Percentiles rank a stretch among this genome's conserved stretches.
Conservation (phyloP, 2,797 vertebrate species). For the Fistularia tabacaria region DNA sequence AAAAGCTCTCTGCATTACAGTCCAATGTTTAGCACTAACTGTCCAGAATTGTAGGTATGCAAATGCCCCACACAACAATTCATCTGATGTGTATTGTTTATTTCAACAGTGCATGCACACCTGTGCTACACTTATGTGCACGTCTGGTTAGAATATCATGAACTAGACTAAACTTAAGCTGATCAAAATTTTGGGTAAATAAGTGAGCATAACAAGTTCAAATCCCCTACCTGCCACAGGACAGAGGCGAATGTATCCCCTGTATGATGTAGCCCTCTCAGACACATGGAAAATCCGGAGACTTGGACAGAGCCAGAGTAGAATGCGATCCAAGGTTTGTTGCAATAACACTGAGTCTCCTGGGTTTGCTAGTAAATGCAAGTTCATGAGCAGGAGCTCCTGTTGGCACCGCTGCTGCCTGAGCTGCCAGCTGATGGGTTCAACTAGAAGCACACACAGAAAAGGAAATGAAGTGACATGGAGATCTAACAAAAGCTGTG, state of each 20-base stretch:
- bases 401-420: conserved; percentile 61
- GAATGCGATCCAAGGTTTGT: conserved; percentile 81
- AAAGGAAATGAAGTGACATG: conserved; percentile 4
- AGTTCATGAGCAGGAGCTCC: conserved; percentile 68
- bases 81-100: too few relatives aligned
- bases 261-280: conserved; percentile 74
- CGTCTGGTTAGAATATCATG: too few relatives aligned
- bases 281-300: conserved; percentile 87
- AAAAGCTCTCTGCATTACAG: too few relatives aligned
- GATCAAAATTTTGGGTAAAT: too few relatives aligned
- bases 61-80: too few relatives aligned
- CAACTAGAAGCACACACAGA: conserved; percentile 40
- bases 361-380: conserved; percentile 85
- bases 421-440: conserved; percentile 56
- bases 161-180: too few relatives aligned
- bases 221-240: conserved; percentile 52
- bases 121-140: too few relatives aligned
- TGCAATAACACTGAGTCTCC: conserved; percentile 82
- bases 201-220: background rate
- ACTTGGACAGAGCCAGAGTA: conserved; percentile 81
- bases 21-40: too few relatives aligned
- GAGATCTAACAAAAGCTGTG: background rate
- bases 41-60: too few relatives aligned
- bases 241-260: conserved; percentile 53
- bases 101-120: too few relatives aligned